Conservation (phyloP, 1,140 invertebrate species). For the Drosophila simulans region DNA sequence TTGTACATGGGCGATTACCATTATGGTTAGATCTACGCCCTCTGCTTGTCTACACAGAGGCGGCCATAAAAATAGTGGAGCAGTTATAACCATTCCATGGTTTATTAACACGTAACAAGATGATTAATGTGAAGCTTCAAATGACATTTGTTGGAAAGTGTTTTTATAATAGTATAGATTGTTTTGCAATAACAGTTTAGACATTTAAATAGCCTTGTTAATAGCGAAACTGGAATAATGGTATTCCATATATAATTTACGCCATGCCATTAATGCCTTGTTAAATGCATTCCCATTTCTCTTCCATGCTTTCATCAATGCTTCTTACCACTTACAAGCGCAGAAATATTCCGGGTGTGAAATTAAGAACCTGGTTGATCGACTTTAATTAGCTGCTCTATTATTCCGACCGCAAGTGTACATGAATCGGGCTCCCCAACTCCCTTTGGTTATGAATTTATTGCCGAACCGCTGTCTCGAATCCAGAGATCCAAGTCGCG, state of each 20-base stretch:
- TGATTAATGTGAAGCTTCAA: not conserved
- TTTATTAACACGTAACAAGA: not conserved
- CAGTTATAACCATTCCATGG: not conserved
- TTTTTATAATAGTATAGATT: no score
- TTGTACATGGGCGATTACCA: slow-evolving; percentile 54
- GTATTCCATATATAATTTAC: no score
- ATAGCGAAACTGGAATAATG: no score
- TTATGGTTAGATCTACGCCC: slow-evolving; percentile 49
- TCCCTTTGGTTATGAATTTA: slow-evolving; percentile 44
- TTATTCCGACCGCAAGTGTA: slow-evolving; percentile 8
- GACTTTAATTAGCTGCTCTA: slow-evolving; percentile 9
- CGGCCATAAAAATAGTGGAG: slow-evolving; percentile 16
- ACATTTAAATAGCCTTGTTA: not conserved
- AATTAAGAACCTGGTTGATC: not conserved
- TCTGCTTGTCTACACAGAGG: slow-evolving; percentile 20
- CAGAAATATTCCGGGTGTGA: not conserved
- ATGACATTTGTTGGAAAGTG: not conserved
- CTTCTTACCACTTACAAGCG: not conserved
- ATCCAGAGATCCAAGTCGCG: slow-evolving; percentile 6
- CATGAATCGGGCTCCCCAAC: slow-evolving; percentile 1
- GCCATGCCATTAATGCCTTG: not conserved
- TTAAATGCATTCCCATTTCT: not conserved
- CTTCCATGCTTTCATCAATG: not conserved
- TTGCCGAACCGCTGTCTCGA: slow-evolving; percentile 20
- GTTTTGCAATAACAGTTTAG: no score